Evolutionary conservation across 2,113 vertebrate species (phyloP).

Genomic region (rabbit (Oryctolagus cuniculus)): mOryCun1.1 NC_091440.1:92338501-92339000

Average conservation of each 20-base stretch:
- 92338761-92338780: slow-evolving; percentile 96
- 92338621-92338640: not conserved
- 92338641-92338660: slow-evolving; percentile 42
- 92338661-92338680: not conserved
- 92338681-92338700: slow-evolving; percentile 28
- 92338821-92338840: slow-evolving; percentile 92
- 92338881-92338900: slow-evolving; percentile 75
- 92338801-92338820: slow-evolving; percentile 88
- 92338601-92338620: slow-evolving; percentile 10
- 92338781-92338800: slow-evolving; percentile 89
- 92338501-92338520: not conserved
- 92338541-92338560: not conserved
- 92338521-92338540: not conserved
- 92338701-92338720: slow-evolving; percentile 40
- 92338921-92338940: slow-evolving; percentile 90
- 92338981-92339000: slow-evolving; percentile 13
- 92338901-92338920: slow-evolving; percentile 51
- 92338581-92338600: slow-evolving; percentile 48
- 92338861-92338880: slow-evolving; percentile 44
- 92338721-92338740: slow-evolving; percentile 48
- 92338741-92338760: slow-evolving; percentile 89
- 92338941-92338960: slow-evolving; percentile 88
- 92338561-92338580: not conserved
- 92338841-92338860: slow-evolving; percentile 78
- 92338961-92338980: slow-evolving; percentile 78